These are phyloP conservation scores for Neodiprion fabricii DNA, from an alignment of 1,140 invertebrate species.

Conservation along the genomic window DNA sequence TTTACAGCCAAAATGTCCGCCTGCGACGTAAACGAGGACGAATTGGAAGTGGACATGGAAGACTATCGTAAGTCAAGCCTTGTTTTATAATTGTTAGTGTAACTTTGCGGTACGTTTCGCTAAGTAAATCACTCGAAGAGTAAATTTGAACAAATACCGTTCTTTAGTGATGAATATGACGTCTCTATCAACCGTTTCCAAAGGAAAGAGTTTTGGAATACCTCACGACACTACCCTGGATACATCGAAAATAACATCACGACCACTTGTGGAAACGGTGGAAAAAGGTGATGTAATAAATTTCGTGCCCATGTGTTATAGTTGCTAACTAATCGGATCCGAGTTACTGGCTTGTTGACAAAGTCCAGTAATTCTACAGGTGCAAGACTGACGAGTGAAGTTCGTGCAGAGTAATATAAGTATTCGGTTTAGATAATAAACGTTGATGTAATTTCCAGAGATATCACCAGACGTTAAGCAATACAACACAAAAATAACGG, in stretches of 20 bases:
- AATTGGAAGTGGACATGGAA: neutral
- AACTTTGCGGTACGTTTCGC: neutral
- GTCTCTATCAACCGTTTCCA: neutral
- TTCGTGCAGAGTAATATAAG: too few relatives aligned
- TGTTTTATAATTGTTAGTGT: too few relatives aligned
- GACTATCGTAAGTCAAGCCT: neutral
- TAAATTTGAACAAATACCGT: neutral
- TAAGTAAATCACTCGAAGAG: neutral
- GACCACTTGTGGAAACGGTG: neutral
- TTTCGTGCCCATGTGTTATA: too few relatives aligned
- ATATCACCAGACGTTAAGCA: conserved; percentile 1
- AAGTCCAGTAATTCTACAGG: too few relatives aligned
- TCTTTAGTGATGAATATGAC: neutral
- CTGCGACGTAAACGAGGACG: neutral
- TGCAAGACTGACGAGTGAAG: neutral
- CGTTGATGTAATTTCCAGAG: neutral
- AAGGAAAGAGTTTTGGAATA: neutral
- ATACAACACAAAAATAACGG: conserved; percentile 1
- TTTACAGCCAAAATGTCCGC: neutral
- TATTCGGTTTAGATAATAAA: too few relatives aligned
- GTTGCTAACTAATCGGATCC: too few relatives aligned
- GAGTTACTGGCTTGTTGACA: too few relatives aligned
- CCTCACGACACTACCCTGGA: neutral
- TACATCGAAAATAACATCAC: neutral
- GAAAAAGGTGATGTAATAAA: neutral